These are phyloP conservation scores for Heliconius sara DNA, from an alignment of 2,888 invertebrate genomes.

Conservation along the genomic window DNA sequence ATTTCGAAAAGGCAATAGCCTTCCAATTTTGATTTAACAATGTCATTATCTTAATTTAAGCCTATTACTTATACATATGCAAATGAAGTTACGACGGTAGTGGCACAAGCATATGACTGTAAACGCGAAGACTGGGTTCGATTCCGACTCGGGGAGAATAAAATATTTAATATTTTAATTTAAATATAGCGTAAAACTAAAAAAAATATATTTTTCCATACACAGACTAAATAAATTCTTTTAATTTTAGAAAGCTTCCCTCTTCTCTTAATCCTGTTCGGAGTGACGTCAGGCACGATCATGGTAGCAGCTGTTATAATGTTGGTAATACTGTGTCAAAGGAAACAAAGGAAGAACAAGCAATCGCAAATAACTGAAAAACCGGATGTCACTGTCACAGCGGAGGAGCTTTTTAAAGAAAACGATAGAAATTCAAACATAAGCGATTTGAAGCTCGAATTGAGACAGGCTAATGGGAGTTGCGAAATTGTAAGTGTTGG, in stretches of 20 bases:
- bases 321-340: slow-evolving; percentile 92
- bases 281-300: slow-evolving; percentile 93
- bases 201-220: too few species aligned
- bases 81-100: too few species aligned
- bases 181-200: too few species aligned
- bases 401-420: slow-evolving; percentile 85
- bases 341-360: slow-evolving; percentile 85
- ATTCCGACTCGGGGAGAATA: not conserved
- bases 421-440: slow-evolving; percentile 96
- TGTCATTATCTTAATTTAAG: too few species aligned
- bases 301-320: slow-evolving; percentile 92
- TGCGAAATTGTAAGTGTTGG: slow-evolving; percentile 86
- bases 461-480: slow-evolving; percentile 91
- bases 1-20: too few species aligned
- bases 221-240: too few species aligned
- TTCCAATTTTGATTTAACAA: too few species aligned
- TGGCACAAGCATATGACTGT: too few species aligned
- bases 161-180: not conserved
- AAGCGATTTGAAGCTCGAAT: slow-evolving; percentile 95
- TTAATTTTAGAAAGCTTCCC: slow-evolving; percentile 88
- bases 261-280: slow-evolving; percentile 91
- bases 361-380: slow-evolving; percentile 81
- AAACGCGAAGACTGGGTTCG: not conserved
- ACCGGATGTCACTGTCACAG: slow-evolving; percentile 82
- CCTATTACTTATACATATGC: too few species aligned